Evolutionary conservation across 2,888 invertebrate genomes (phyloP).

Genomic region (Drosophila neonasuta): DNA sequence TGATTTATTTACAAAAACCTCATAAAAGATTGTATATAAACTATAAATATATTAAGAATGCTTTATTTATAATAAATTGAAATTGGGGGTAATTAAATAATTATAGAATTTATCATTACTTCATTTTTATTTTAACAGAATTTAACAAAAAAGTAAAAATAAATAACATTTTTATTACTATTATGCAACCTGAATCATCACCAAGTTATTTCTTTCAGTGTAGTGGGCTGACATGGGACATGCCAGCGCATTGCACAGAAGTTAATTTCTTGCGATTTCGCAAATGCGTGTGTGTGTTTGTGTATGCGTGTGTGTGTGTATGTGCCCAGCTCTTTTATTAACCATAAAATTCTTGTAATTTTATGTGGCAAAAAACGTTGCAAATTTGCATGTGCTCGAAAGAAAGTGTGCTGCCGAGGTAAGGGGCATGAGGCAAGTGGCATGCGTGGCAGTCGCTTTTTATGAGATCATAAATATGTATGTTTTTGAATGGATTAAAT

Average conservation of each 20-base stretch:
- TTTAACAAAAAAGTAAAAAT: neutral
- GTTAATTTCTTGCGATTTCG: conserved; percentile 63
- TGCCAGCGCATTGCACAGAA: conserved; percentile 58
- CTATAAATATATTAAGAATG: too few species aligned
- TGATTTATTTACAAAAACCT: too few species aligned
- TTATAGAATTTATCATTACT: too few species aligned
- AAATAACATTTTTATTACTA: too few species aligned
- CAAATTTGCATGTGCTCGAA: conserved; percentile 71
- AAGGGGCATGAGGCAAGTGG: conserved; percentile 5
- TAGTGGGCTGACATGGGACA: conserved; percentile 43
- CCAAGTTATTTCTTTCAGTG: conserved; percentile 28
- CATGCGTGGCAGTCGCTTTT: conserved; percentile 14
- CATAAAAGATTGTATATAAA: too few species aligned
- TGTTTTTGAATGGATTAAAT: conserved; percentile 53
- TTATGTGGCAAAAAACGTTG: conserved; percentile 70
- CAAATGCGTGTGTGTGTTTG: conserved; percentile 15
- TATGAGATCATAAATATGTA: conserved; percentile 29
- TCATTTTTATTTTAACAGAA: too few species aligned
- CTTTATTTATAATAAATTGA: too few species aligned
- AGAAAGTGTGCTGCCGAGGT: conserved; percentile 19
- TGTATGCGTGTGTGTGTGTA: conserved; percentile 20
- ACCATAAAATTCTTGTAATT: conserved; percentile 74
- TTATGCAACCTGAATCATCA: neutral
- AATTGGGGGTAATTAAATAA: too few species aligned
- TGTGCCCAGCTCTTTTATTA: conserved; percentile 59